phyloP scores from a whole-genome alignment of 2,888 invertebrate species.

The Hyles lineata region DNA sequence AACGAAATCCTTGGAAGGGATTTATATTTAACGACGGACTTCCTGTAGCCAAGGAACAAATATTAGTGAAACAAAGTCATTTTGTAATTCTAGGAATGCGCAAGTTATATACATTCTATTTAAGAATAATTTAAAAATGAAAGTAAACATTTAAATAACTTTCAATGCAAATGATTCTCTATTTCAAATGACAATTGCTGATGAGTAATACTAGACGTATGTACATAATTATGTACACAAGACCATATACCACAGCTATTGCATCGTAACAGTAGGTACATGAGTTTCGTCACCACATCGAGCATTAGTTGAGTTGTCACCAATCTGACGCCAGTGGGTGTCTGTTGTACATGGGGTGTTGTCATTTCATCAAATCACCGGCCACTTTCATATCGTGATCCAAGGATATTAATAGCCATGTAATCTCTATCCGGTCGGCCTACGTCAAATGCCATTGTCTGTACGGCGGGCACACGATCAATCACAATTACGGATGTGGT shows the following conservation, averaged over 20 bases:
- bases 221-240: background rate
- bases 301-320: slow-evolving; percentile 32
- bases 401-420: slow-evolving; percentile 62
- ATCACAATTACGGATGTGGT: slow-evolving; percentile 81
- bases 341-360: slow-evolving; percentile 45
- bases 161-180: no score
- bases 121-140: no score
- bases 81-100: no score
- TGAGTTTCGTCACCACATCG: slow-evolving; percentile 11
- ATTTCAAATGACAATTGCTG: no score
- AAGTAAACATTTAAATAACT: no score
- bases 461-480: slow-evolving; percentile 57
- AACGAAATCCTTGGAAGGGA: no score
- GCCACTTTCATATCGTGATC: slow-evolving; percentile 66
- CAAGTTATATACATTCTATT: no score
- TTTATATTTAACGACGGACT: no score
- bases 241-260: slow-evolving; percentile 9
- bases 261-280: background rate
- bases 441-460: slow-evolving; percentile 51
- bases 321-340: slow-evolving; percentile 33
- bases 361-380: slow-evolving; percentile 52
- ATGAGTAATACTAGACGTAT: background rate
- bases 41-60: no score
- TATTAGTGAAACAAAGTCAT: no score
- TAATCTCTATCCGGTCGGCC: slow-evolving; percentile 60